Evolutionary conservation across 2,797 vertebrate species (phyloP), one percentile per base, ranked within the genome.

Genomic region (Jordanella pulchra): DNA sequence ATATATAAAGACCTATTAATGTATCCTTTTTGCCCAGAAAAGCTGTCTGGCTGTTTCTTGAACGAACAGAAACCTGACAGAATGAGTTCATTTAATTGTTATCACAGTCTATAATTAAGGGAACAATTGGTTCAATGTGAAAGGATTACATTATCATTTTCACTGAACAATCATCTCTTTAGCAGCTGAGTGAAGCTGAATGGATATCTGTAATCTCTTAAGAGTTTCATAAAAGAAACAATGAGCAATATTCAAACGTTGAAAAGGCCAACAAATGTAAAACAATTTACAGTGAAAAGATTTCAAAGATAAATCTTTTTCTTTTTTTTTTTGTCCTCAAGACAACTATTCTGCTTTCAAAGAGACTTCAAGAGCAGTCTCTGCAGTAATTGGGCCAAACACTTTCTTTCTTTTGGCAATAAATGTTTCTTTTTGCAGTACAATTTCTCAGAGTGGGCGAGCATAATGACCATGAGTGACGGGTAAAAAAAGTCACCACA

Each of bases 381-480:
- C 68, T 80, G 84, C 76, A 83, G 84, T 90, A 94, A 93, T 87
- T 90, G 91, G 87, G 84, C 87, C 88, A 92, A 93, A 92, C 87
- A 91, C 85, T 83, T 91, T 90, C 91, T 91, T 89, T 93, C 89
- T 88, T 92, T 92, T 90, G 81, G 85, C 78, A 86, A 92, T 91
- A 91, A 64, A 90, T 89, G 84, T 91, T 89, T 90, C 86, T 88
- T 89, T 35, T 89, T 84, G 84, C 91, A 78, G 88, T 87, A 88
- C 73, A 81, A 39, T 81, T 88, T 89, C 80, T 85, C 69, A 73
- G 89, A 83, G 88, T 83, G 90, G 90, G 91, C 88, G 90, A 89
- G 92, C 91, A 89, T 93, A 94, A 95, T 93, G 89, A 90, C 87
- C 84, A 74, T 89, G 87, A 91, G 86, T 92, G 92, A 92, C 78